Evolutionary conservation across 2,797 vertebrate species (phyloP).

Genomic region (Cynopterus sphinx): DNA sequence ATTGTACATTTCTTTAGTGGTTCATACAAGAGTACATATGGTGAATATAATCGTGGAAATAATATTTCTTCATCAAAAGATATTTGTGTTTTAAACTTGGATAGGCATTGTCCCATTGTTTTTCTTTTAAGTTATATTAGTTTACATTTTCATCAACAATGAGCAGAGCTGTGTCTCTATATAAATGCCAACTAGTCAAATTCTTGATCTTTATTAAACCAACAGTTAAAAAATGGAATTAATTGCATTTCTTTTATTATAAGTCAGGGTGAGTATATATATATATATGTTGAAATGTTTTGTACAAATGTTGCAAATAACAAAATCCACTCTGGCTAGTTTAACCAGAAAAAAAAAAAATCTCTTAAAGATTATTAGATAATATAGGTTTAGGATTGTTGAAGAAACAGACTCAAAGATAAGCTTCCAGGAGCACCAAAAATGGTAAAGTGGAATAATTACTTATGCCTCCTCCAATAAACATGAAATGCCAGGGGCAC

Average conservation of each 20-base stretch:
- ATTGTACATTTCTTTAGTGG: background rate
- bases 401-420: background rate
- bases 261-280: background rate
- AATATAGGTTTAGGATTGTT: background rate
- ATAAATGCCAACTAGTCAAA: background rate
- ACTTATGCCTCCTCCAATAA: background rate
- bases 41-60: background rate
- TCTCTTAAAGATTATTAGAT: background rate
- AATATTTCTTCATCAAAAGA: background rate
- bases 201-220: background rate
- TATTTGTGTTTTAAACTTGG: background rate
- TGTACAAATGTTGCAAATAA: background rate
- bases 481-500: background rate
- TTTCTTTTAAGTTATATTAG: background rate
- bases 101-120: background rate
- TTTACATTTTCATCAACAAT: background rate
- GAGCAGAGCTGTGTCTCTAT: background rate
- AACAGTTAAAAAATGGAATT: background rate
- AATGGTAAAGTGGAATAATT: background rate
- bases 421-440: background rate
- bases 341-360: constrained; percentile 20
- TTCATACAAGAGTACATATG: background rate
- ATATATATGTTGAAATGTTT: background rate
- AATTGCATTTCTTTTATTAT: background rate
- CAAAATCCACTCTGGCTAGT: constrained; percentile 3